Percentiles rank a stretch among this genome's conserved stretches.
Conservation (phyloP, 2,888 invertebrate genomes). For the Ypsolopha sequella region DNA sequence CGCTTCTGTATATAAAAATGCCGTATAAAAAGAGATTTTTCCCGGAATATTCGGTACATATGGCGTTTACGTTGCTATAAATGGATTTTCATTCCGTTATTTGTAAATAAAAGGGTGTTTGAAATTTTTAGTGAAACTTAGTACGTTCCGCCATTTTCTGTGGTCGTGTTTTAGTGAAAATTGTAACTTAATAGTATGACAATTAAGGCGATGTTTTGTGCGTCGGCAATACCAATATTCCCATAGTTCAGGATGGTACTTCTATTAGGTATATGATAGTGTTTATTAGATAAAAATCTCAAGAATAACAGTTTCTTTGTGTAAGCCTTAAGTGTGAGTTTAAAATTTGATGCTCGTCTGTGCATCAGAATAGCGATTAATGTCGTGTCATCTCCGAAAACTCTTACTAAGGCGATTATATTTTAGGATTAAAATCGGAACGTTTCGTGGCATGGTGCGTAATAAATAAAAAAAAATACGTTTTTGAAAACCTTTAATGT, state of each 20-base stretch:
- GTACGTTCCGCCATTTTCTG: slow-evolving; percentile 17
- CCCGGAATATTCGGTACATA: not conserved
- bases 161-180: slow-evolving; percentile 42
- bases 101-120: slow-evolving; percentile 33
- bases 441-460: too few relatives aligned
- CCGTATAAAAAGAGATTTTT: not conserved
- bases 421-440: too few relatives aligned
- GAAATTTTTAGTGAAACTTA: slow-evolving; percentile 31
- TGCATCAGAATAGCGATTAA: too few relatives aligned
- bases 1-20: slow-evolving; percentile 1
- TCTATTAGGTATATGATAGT: slow-evolving; percentile 43
- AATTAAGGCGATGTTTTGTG: slow-evolving; percentile 27
- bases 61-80: not conserved
- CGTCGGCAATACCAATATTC: slow-evolving; percentile 24
- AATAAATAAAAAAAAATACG: too few relatives aligned
- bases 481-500: slow-evolving; percentile 27
- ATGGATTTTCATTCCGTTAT: slow-evolving; percentile 23
- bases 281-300: slow-evolving; percentile 27
- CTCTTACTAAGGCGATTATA: too few relatives aligned
- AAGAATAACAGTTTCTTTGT: slow-evolving; percentile 2
- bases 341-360: too few relatives aligned
- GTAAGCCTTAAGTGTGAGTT: slow-evolving; percentile 3
- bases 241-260: slow-evolving; percentile 37
- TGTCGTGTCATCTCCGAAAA: too few relatives aligned
- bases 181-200: slow-evolving; percentile 27